Evolutionary conservation across 2,113 vertebrate genomes (phyloP), one percentile per base, ranked within the genome.

Genomic region (Oophaga pumilio): DNA sequence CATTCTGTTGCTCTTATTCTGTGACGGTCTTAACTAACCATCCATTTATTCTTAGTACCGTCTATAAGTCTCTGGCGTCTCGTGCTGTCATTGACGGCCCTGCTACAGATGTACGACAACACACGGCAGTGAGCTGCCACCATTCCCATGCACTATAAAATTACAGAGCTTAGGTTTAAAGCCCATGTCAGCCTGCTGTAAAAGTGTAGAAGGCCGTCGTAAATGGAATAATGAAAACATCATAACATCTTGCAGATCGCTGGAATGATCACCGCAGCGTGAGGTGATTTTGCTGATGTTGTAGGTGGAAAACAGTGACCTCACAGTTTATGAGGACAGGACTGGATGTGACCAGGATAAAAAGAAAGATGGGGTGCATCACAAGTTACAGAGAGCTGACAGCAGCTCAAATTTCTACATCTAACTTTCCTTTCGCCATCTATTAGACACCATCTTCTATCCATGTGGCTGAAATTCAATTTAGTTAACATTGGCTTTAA

Each of bases 181-280:
- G 71, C 71, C 71, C 43, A 50, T 74, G 71, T 74, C 71, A 74
- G 71, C 33, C 33, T 50, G 71, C 71, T 49, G 71, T 74, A 74
- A 74, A 74, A 74, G 50, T 74, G 71, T 50, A 74, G 17, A 50
- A 50, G 33, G 71, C 71, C 71, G 18, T 74, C 43, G 10, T 74
- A 74, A 74, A 74, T 74, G 33, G 43, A 74, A 49, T 74, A 74
- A 74, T 74, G 71, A 74, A 74, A 74, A 74, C 71, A 74, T 74
- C 71, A 50, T 74, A 74, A 74, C 71, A 50, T 74, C 71, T 74
- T 74, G 43, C 71, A 74, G 71, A 74, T 74, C 71, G 33, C 71
- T 50, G 71, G 43, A 74, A 74, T 74, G 71, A 74, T 74, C 71
- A 74, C 33, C 33, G 18, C 71, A 74, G 71, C 43, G 43, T 11